phyloP scores from a whole-genome alignment of 2,797 vertebrate genomes.

The Emydoidea blandingii region DNA sequence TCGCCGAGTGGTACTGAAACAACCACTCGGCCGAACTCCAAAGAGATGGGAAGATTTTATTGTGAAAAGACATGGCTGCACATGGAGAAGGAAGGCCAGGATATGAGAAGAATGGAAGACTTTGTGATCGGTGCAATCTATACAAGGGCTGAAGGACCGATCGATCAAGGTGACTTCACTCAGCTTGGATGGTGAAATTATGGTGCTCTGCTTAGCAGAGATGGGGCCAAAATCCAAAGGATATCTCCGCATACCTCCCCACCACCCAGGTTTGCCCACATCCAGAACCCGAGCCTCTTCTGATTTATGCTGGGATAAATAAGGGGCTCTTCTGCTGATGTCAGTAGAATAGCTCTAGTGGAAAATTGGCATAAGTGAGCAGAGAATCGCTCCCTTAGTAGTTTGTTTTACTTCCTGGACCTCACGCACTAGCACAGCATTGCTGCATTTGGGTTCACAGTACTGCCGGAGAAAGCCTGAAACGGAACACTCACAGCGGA shows the following conservation, averaged over 20 bases:
- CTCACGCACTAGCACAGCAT: background rate
- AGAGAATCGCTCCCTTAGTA: constrained; percentile 6
- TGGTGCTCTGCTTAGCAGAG: background rate
- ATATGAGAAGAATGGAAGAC: too few species aligned
- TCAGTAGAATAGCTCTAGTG: constrained; percentile 24
- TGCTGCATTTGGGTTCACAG: background rate
- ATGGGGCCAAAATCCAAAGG: constrained; percentile 19
- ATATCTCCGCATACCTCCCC: background rate
- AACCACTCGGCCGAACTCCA: too few species aligned
- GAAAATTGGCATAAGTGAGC: constrained; percentile 49
- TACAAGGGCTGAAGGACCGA: too few species aligned
- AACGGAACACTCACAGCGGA: background rate
- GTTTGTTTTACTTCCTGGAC: background rate
- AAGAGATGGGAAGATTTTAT: too few species aligned
- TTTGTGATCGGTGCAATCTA: too few species aligned
- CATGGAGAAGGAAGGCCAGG: too few species aligned
- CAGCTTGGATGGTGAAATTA: background rate
- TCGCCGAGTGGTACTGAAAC: too few species aligned
- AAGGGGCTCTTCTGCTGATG: constrained; percentile 31
- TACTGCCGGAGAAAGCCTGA: constrained; percentile 21
- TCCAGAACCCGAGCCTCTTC: background rate
- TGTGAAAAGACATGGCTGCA: too few species aligned
- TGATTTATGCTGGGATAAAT: background rate
- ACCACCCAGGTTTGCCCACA: background rate
- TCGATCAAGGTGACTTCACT: background rate